Conservation (phyloP, 92 coral and sea anemone species). For the Phymanthus crucifer region DNA sequence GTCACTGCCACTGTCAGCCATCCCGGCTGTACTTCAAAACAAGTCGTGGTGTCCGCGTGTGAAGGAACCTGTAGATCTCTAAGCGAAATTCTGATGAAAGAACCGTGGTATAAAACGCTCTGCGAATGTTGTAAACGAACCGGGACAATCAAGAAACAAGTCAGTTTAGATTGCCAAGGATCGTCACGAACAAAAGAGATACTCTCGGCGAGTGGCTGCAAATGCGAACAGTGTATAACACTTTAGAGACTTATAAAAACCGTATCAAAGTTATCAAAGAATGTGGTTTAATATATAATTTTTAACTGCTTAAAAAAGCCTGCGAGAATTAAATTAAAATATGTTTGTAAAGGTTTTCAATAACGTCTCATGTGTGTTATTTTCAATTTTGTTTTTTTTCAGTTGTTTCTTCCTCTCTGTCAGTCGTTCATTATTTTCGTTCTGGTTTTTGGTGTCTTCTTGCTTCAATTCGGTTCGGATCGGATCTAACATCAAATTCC, state of each 20-base stretch:
- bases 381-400: background rate
- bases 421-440: no score
- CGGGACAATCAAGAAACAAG: conserved; percentile 10
- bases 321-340: background rate
- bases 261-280: background rate
- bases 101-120: conserved; percentile 56
- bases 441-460: no score
- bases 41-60: conserved; percentile 44
- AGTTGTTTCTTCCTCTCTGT: no score
- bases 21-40: conserved; percentile 46
- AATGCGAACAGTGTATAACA: background rate
- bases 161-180: background rate
- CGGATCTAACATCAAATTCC: no score
- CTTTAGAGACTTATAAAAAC: background rate
- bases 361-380: background rate
- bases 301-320: background rate
- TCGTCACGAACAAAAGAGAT: background rate
- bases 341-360: background rate
- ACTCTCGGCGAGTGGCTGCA: background rate
- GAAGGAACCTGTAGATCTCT: conserved; percentile 63
- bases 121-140: conserved; percentile 65
- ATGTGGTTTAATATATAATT: background rate
- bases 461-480: no score
- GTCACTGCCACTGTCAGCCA: conserved; percentile 36
- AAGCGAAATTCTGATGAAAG: conserved; percentile 46